Evolutionary conservation across 2,113 vertebrate species (phyloP), one percentile per base, ranked within the genome.

Genomic region (Limanda limanda): DNA sequence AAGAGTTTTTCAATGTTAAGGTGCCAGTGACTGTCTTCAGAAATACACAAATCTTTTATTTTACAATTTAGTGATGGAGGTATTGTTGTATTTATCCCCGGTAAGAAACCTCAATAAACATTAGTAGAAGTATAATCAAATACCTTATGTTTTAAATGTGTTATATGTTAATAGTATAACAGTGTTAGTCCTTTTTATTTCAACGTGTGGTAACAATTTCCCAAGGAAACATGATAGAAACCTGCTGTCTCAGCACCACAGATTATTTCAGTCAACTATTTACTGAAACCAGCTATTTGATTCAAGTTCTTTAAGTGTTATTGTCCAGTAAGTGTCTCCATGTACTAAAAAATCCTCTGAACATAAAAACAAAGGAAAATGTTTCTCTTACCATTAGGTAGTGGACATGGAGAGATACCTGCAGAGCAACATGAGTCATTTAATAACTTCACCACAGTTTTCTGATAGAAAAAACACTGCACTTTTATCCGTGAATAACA

Each of bases 321-420:
- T n/a, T 23, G 20, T 55, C n/a, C 52, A 21, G 45, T 47, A 5
- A 21, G 10, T 9, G 6, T 55, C n/a, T 11, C 9, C n/a, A 23
- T 11, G 18, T 57, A 25, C 23, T 27, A 15, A 5, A 58, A 15
- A 17, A 58, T 17, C 14, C 24, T 6, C 57, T 31, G 24, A 31
- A 59, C 14, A 54, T 76, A 14, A 58, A 51, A 51, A 17, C 37
- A 61, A 58, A 15, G 0, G 13, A 63, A 24, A 65, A 17, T 37
- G 3, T 51, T 40, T 37, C 2, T 23, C 74, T n/a, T 79, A 78
- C 75, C 72, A 35, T 61, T 4, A 74, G n/a, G 9, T n/a, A 59
- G 0, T 47, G 42, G 24, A 68, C 73, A 84, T 5, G 4, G 25
- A 23, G 20, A 0, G 9, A 64, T 2, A 70, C 13, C 83, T 82